phyloP scores from a whole-genome alignment of 2,113 vertebrate genomes.

The Mormyrus lacerda region DNA sequence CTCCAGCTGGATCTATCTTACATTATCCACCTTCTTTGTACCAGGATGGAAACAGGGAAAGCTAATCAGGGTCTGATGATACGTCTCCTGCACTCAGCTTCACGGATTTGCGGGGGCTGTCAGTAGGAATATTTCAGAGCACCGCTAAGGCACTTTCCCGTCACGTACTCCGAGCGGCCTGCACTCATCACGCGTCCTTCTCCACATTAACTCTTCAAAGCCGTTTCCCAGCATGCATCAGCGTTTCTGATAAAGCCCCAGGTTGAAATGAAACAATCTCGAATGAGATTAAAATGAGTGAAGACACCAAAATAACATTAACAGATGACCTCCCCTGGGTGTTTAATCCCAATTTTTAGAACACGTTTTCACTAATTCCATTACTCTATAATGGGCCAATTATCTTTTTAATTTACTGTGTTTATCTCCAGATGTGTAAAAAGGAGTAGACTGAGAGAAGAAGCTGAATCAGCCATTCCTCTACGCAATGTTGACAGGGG shows the following conservation, averaged over 20 bases:
- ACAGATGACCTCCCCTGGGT: neutral
- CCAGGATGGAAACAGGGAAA: neutral
- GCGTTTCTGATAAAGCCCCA: neutral
- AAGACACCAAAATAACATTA: neutral
- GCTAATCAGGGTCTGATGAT: neutral
- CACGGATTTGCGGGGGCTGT: neutral
- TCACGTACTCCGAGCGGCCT: neutral
- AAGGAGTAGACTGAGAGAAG: neutral
- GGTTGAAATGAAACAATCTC: neutral
- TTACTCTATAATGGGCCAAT: neutral
- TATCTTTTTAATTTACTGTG: neutral
- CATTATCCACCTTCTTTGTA: neutral
- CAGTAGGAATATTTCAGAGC: neutral
- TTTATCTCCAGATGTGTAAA: neutral
- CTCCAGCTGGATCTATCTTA: neutral
- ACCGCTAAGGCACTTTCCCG: neutral
- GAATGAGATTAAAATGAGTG: constrained; percentile 1
- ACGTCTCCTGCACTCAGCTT: neutral
- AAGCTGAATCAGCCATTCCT: neutral
- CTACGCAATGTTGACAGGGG: neutral
- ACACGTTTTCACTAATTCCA: neutral
- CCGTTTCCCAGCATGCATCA: neutral
- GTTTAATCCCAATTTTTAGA: neutral
- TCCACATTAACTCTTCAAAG: neutral
- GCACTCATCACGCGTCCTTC: neutral